These are phyloP conservation scores for Halocaridina rubra DNA, from an alignment of 2,888 invertebrate species.

Conservation along the genomic window DNA sequence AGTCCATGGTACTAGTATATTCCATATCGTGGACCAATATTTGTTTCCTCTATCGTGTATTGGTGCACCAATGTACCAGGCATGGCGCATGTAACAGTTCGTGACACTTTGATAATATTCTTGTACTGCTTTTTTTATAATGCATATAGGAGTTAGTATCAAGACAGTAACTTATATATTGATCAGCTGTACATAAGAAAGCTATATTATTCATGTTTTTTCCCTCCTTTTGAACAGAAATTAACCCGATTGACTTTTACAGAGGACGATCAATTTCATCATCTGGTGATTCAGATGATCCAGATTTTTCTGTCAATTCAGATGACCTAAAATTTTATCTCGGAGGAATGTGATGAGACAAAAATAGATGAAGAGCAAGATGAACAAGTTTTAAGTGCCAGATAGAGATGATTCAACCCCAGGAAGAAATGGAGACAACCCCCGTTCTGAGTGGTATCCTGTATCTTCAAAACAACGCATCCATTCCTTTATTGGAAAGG, in stretches of 20 bases:
- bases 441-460: neutral
- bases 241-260: neutral
- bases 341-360: constrained; percentile 18
- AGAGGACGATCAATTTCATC: neutral
- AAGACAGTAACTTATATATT: neutral
- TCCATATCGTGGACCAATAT: neutral
- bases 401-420: neutral
- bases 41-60: neutral
- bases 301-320: neutral
- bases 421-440: neutral
- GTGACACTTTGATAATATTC: neutral
- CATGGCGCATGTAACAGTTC: neutral
- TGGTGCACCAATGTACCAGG: neutral
- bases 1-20: constrained; percentile 7
- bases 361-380: constrained; percentile 24
- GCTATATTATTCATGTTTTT: too few species aligned
- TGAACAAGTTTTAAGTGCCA: constrained; percentile 33
- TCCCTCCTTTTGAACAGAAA: neutral
- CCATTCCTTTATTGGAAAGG: constrained; percentile 28
- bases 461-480: constrained; percentile 4
- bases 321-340: neutral
- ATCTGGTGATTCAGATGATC: neutral
- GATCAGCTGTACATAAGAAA: too few species aligned
- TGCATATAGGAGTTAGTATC: neutral
- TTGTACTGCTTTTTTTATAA: neutral